These are phyloP conservation scores for Phragmatobia fuliginosa DNA, from an alignment of 2,888 invertebrate species.

Conservation along the genomic window DNA sequence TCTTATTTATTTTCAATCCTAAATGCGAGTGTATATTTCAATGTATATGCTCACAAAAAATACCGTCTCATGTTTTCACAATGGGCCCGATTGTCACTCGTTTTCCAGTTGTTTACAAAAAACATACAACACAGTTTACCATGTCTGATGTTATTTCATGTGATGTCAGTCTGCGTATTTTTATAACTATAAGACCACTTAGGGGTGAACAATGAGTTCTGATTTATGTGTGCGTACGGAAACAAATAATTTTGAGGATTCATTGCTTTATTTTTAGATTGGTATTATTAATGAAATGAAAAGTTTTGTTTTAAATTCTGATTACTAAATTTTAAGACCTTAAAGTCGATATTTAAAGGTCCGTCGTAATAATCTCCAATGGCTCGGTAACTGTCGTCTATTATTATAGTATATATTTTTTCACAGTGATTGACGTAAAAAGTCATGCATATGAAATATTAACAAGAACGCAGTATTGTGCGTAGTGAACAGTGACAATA, in stretches of 20 bases:
- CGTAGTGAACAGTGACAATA: neutral
- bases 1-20: neutral
- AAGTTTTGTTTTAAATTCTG: neutral
- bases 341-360: neutral
- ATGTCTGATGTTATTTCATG: neutral
- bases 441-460: neutral
- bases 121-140: neutral
- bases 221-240: neutral
- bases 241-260: neutral
- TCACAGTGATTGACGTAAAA: conserved; percentile 8
- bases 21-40: neutral
- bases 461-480: neutral
- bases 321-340: neutral
- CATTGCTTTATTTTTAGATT: neutral
- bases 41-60: neutral
- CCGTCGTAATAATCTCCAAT: neutral
- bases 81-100: neutral
- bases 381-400: neutral
- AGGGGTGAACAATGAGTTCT: neutral
- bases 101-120: conserved; percentile 4
- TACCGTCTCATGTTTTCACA: neutral
- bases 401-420: neutral
- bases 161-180: conserved; percentile 4
- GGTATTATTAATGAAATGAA: neutral
- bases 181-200: neutral